Conservation (phyloP, 2,113 vertebrate species). For the Anseranas semipalmata region DNA sequence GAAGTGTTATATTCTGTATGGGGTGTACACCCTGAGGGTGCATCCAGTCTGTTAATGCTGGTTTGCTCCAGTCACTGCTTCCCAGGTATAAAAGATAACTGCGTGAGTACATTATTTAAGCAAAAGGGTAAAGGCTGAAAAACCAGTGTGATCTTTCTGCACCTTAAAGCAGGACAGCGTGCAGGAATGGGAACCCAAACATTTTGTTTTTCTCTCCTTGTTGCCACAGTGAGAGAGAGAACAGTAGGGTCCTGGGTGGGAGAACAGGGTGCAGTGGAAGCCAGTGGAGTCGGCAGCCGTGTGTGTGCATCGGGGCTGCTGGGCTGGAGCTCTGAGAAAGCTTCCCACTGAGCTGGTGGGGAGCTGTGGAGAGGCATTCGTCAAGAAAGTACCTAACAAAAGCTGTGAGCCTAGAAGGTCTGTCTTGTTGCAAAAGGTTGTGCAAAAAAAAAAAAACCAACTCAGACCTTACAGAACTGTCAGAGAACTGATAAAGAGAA, state of each 20-base stretch:
- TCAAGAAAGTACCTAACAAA: neutral
- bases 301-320: neutral
- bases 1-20: neutral
- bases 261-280: neutral
- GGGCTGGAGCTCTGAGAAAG: neutral
- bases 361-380: neutral
- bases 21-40: neutral
- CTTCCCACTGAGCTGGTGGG: no score
- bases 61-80: neutral
- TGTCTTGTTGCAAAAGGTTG: neutral
- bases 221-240: neutral
- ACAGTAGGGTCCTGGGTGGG: neutral
- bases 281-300: neutral
- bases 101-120: neutral
- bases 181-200: neutral
- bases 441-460: neutral
- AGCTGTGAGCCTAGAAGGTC: neutral
- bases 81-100: neutral
- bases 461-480: accelerated
- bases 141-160: neutral
- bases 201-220: neutral
- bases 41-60: neutral
- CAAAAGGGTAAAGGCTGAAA: neutral
- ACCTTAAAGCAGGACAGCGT: neutral
- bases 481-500: neutral